These are phyloP conservation scores for Phymorhynchus buccinoides DNA, from an alignment of 1,140 invertebrate genomes.

Conservation along the genomic window DNA sequence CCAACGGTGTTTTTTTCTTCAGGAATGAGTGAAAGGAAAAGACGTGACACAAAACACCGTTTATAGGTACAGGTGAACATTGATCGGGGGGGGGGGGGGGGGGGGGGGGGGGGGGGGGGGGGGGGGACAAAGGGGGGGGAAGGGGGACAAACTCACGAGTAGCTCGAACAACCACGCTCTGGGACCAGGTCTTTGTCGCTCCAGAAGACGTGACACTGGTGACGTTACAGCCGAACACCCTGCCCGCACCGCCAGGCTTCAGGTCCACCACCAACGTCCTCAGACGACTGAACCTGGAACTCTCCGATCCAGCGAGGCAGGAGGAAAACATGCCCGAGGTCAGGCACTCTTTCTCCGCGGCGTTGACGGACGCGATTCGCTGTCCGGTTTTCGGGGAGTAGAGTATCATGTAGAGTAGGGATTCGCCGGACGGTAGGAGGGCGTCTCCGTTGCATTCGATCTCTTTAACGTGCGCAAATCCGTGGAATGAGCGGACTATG, in stretches of 20 bases:
- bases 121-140: no score
- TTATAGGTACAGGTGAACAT: no score
- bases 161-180: neutral
- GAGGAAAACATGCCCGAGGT: constrained; percentile 30
- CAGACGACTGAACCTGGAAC: neutral
- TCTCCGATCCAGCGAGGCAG: neutral
- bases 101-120: no score
- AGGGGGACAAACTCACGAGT: neutral
- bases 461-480: neutral
- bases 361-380: constrained; percentile 24
- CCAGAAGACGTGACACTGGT: neutral
- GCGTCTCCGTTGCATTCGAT: constrained; percentile 6
- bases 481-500: neutral
- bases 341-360: neutral
- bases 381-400: neutral
- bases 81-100: no score
- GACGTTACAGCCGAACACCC: neutral
- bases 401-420: constrained; percentile 14
- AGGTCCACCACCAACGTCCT: constrained; percentile 25
- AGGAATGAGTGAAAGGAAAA: no score
- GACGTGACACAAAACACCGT: no score
- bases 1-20: no score
- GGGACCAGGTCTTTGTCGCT: neutral
- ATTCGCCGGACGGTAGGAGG: neutral
- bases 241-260: neutral